These are phyloP conservation scores for Centroberyx gerrardi DNA, from an alignment of 2,797 vertebrate genomes.

Conservation along the genomic window DNA sequence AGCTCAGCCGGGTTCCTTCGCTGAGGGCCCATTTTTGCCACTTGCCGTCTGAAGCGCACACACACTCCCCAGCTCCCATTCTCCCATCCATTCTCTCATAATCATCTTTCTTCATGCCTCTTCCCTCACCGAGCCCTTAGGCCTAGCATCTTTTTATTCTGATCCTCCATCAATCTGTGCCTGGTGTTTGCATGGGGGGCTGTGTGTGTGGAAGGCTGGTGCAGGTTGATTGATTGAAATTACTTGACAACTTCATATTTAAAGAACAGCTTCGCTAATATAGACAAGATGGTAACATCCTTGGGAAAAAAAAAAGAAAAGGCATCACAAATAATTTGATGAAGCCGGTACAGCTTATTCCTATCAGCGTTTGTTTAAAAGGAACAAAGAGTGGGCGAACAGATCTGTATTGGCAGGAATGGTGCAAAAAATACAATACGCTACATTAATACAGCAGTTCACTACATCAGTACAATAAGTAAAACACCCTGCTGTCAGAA, in stretches of 20 bases:
- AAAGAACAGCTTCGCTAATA: constrained; percentile 56
- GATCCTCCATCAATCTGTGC: constrained; percentile 53
- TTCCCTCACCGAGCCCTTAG: constrained; percentile 36
- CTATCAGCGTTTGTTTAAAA: constrained; percentile 25
- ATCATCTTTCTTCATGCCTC: constrained; percentile 60
- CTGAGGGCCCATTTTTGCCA: constrained; percentile 27
- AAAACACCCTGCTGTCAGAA: not conserved
- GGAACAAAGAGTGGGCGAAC: not conserved
- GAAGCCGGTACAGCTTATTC: constrained; percentile 25
- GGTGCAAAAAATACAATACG: constrained; percentile 11
- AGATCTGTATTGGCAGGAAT: not conserved
- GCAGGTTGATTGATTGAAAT: constrained; percentile 56
- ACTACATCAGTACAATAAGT: constrained; percentile 2
- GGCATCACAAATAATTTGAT: constrained; percentile 7
- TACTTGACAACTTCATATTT: constrained; percentile 43
- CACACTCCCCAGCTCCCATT: constrained; percentile 10
- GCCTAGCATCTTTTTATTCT: constrained; percentile 51
- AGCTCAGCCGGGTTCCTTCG: constrained; percentile 46
- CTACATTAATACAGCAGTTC: not conserved
- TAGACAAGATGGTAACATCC: constrained; percentile 28
- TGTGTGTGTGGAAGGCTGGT: not conserved
- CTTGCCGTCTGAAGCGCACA: constrained; percentile 22
- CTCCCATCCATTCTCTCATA: constrained; percentile 47
- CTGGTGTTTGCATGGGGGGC: constrained; percentile 13
- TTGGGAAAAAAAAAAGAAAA: not conserved